These are phyloP conservation scores for Pholis gunnellus DNA, from an alignment of 2,113 vertebrate genomes.

Conservation along the genomic window DNA sequence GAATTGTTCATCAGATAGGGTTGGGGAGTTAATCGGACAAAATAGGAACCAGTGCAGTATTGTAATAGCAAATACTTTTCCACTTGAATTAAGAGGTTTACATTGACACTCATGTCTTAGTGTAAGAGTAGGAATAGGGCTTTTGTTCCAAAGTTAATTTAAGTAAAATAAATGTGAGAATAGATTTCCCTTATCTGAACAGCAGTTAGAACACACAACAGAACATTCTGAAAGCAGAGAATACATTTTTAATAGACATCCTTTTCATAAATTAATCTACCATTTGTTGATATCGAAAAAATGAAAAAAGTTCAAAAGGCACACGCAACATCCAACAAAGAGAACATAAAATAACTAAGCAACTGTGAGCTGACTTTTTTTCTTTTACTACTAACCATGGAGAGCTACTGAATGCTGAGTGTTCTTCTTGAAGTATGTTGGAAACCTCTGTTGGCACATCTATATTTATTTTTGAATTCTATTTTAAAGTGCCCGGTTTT, in stretches of 20 bases:
- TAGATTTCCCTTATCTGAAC: slow-evolving; percentile 91
- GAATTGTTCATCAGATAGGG: too few species aligned
- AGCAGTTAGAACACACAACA: slow-evolving; percentile 85
- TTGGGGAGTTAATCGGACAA: neutral
- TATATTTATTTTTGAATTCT: too few species aligned
- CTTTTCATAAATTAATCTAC: slow-evolving; percentile 16
- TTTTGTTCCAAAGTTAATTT: slow-evolving; percentile 89
- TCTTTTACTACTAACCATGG: neutral
- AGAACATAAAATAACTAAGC: neutral
- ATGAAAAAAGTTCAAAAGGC: slow-evolving; percentile 65
- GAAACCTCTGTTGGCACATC: neutral
- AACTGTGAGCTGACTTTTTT: neutral
- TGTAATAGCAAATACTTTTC: neutral
- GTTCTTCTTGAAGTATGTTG: neutral
- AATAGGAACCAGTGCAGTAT: neutral
- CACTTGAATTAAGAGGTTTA: neutral
- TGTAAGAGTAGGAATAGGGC: slow-evolving; percentile 47
- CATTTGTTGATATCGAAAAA: slow-evolving; percentile 37
- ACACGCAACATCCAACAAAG: slow-evolving; percentile 57
- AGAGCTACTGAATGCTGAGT: slow-evolving; percentile 10
- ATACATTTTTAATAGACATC: slow-evolving; percentile 52
- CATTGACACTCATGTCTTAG: neutral
- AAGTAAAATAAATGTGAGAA: slow-evolving; percentile 91
- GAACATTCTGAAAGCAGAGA: slow-evolving; percentile 42
- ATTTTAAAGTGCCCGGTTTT: neutral